Base-by-base conservation (phyloP, 2,113 vertebrate species). In the Nanorana parkeri region DNA sequence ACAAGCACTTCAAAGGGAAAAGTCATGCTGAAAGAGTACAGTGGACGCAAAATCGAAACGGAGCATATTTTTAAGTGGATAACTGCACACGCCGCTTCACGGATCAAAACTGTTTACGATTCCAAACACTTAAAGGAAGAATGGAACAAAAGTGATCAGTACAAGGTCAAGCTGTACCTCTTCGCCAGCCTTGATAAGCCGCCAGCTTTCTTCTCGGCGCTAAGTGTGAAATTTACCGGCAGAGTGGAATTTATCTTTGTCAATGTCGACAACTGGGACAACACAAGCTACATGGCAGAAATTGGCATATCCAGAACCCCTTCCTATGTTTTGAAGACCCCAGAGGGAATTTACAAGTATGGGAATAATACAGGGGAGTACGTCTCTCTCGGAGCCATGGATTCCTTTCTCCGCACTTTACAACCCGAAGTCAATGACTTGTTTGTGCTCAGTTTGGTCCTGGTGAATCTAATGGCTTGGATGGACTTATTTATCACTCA, bases 401-500 rank as follows among this genome's bases (percentile, higher is more conserved):
- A 99, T 87, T 94, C 96, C 0, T 99, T 99, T 84, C 89, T 99
- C 84, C 96, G 98, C 29, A 98, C 96, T 0, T 90, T 99, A 74
- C 97, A 99, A 76, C 98, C 98, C 0, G 98, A 99, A 89, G 98
- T 99, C 80, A 99, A 99, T 0, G 98, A 99, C 84, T 88, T 99
- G 68, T 99, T 99, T 88, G 95, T 99, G 76, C 90, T 99, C 68
- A 99, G 98, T 87, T 89, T 99, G 88, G 96, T 98, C 77, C 92
- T 98, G 84, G 96, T 99, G 84, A 99, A 99, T 85, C 89, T 98
- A 60, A 95, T 99, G 95, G 97, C 98, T 80, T 99, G 98, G 98
- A 97, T 99, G 96, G 98, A 99, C 91, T 93, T 99, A 81, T 99
- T 99, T 84, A 97, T 99, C 68, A 99, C 98, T 17, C 97, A 99